phyloP scores from a whole-genome alignment of 2,113 vertebrate species.

The Miniopterus natalensis region DNA sequence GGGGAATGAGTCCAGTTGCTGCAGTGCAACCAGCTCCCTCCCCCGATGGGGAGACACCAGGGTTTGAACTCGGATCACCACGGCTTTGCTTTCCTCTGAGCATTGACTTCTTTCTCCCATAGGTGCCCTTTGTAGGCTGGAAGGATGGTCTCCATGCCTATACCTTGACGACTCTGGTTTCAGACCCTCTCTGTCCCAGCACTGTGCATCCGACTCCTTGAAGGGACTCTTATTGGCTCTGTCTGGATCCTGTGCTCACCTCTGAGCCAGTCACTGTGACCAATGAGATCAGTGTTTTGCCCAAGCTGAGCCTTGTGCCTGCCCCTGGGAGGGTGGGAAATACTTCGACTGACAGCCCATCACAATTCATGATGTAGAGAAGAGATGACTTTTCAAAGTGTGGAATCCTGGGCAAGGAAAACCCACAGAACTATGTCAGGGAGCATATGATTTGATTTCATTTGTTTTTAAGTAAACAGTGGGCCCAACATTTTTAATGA shows the following conservation, averaged over 20 bases:
- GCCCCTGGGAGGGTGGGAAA: neutral
- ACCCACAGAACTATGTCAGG: neutral
- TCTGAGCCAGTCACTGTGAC: neutral
- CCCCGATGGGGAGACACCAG: too few relatives aligned
- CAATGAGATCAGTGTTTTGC: neutral
- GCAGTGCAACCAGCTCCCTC: too few relatives aligned
- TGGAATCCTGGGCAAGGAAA: neutral
- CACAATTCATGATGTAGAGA: neutral
- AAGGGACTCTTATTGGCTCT: neutral
- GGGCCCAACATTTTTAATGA: neutral
- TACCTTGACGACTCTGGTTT: neutral
- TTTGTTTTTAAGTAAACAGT: neutral
- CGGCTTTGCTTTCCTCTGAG: neutral
- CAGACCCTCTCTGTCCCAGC: neutral
- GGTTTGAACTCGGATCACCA: neutral
- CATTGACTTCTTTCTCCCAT: neutral
- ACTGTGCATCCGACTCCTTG: neutral
- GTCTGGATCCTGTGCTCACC: neutral
- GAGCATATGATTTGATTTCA: neutral
- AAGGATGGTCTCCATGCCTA: neutral
- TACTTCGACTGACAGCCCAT: neutral
- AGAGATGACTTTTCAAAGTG: neutral
- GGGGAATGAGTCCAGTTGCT: neutral
- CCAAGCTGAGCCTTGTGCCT: neutral
- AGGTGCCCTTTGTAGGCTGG: neutral